Evolutionary conservation across 1,140 invertebrate genomes (phyloP), one percentile per base, ranked within the genome.

Genomic region (Akabosia matsudoensis): DNA sequence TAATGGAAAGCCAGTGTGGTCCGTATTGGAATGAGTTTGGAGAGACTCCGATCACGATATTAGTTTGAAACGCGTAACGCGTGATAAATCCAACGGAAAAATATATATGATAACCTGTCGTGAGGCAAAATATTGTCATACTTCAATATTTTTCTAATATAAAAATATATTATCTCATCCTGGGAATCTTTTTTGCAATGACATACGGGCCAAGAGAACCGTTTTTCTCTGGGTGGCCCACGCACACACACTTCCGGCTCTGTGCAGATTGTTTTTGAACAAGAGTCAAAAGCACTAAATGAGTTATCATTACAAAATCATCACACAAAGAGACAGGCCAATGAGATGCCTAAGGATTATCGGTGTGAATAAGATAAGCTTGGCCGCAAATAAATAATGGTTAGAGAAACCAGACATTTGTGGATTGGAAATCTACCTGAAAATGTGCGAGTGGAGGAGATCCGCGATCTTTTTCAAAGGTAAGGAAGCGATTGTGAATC

Each of bases 371-470:
- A 67, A 67, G 61, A 67, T 67, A 67, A 67, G 61, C 28, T 67
- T 67, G 61, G 61, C 61, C 61, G 22, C 61, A 67, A 67, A 67
- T 67, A 67, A 51, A 72, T 72, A 72, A 72, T 72, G 70, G 70
- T 72, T 51, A 72, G 70, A 72, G 70, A 72, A 72, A 72, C 70
- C 70, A 72, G 96, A 90, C 96, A 98, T 90, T 92, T 97, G 89
- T 97, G 95, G 94, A 95, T 98, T 91, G 96, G 96, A 92, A 97
- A 98, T 93, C 93, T 98, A 91, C 95, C 96, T 91, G 95, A 97
- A 90, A 97, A 96, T 90, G 94, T 96, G 51, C 78, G 78, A 74
- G 80, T 79, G 76, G 80, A 81, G 75, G 75, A 81, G 77, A 81
- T 81, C 74, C 80, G 79, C 51, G 80, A 79, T 31, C 74, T 81